Conservation (phyloP, 1,140 invertebrate species). For the Zaprionus davidi region DNA sequence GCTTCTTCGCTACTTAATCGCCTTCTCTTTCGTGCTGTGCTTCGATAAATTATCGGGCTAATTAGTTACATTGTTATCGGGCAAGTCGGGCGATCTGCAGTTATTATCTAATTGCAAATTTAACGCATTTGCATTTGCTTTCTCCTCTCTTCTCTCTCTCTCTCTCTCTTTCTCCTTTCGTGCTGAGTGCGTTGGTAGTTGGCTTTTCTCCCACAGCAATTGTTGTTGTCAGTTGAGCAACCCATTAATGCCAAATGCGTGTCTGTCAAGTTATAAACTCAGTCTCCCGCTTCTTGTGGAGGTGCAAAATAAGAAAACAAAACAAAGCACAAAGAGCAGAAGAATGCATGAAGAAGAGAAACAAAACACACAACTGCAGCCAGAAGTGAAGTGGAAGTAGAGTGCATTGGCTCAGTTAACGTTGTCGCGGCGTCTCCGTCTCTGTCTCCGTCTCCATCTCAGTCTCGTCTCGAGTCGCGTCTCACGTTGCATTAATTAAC, state of each 20-base stretch:
- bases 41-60: conserved; percentile 4
- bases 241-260: conserved; percentile 82
- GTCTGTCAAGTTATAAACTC: conserved; percentile 78
- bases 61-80: conserved; percentile 17
- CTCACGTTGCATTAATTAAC: conserved; percentile 84
- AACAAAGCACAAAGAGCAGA: conserved; percentile 2
- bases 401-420: conserved; percentile 48
- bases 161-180: not conserved
- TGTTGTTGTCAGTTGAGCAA: conserved; percentile 57
- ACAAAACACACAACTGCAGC: conserved; percentile 30
- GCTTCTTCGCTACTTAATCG: not conserved
- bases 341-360: not conserved
- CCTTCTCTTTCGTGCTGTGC: not conserved
- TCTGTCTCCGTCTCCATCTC: conserved; percentile 6
- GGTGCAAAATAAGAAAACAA: conserved; percentile 51
- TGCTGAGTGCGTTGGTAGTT: conserved; percentile 24
- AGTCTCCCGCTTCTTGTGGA: conserved; percentile 42
- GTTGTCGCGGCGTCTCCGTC: conserved; percentile 11
- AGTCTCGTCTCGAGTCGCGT: conserved; percentile 28
- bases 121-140: conserved; percentile 62
- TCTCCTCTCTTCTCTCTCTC: not conserved
- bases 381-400: conserved; percentile 35
- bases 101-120: conserved; percentile 63
- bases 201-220: conserved; percentile 30
- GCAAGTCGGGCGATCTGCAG: conserved; percentile 14